Percentiles rank a stretch among this genome's conserved stretches.
phyloP scores from a whole-genome alignment of 2,888 invertebrate genomes.

The Nowickia ferox region DNA sequence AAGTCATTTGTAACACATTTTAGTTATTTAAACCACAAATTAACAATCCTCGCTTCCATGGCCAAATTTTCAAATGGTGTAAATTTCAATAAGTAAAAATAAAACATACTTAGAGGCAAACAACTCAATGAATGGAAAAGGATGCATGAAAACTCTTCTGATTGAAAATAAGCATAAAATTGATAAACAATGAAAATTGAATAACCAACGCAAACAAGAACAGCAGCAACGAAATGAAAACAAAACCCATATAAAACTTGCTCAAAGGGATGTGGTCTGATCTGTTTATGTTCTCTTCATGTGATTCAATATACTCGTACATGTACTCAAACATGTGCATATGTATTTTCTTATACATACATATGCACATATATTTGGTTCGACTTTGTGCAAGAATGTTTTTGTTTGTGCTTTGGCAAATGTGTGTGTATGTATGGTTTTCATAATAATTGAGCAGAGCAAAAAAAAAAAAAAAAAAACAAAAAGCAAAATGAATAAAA shows the following conservation, averaged over 20 bases:
- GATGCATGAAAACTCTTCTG: conserved; percentile 67
- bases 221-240: conserved; percentile 42
- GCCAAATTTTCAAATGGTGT: conserved; percentile 39
- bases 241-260: conserved; percentile 37
- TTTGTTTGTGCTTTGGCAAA: conserved; percentile 17
- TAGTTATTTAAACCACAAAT: neutral
- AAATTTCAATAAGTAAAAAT: neutral
- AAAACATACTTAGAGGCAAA: neutral
- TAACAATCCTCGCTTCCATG: neutral
- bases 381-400: conserved; percentile 1
- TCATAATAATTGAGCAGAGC: conserved; percentile 31
- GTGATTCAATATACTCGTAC: neutral
- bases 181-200: conserved; percentile 82
- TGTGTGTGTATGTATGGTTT: conserved; percentile 21
- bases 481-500: neutral
- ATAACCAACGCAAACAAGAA: conserved; percentile 70
- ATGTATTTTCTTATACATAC: neutral
- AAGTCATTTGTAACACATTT: neutral
- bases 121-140: conserved; percentile 24
- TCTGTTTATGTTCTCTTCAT: conserved; percentile 16
- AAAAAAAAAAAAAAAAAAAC: too few relatives aligned
- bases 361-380: neutral
- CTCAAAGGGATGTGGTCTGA: conserved; percentile 48
- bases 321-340: conserved; percentile 2
- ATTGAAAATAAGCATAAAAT: conserved; percentile 80